A percentile compares a stretch with the other conserved stretches of the same genome.
Conservation (phyloP, 2,797 vertebrate genomes). For the Sebastolobus altivelis region DNA sequence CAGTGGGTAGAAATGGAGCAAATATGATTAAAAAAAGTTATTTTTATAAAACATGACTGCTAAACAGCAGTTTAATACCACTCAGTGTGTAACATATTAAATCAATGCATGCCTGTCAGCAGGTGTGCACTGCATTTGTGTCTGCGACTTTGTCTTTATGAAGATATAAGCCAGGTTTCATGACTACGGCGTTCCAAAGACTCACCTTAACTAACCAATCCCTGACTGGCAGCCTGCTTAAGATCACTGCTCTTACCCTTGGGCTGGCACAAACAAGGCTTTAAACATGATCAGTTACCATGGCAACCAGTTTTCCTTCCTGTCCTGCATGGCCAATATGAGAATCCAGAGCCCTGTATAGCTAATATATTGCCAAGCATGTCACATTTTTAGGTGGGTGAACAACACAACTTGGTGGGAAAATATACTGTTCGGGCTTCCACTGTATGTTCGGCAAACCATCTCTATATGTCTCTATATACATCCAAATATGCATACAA, state of each 20-base stretch:
- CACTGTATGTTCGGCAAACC: background rate
- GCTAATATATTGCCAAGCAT: background rate
- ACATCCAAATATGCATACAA: constrained; percentile 10
- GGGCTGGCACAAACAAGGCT: constrained; percentile 12
- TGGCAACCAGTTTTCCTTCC: constrained; percentile 29
- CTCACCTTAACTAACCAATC: constrained; percentile 27
- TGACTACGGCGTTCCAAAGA: background rate
- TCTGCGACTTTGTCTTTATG: background rate
- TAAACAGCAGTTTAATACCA: background rate
- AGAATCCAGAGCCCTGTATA: constrained; percentile 9
- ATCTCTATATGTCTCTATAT: background rate
- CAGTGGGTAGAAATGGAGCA: too few species aligned
- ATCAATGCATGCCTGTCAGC: background rate
- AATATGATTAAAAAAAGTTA: too few species aligned
- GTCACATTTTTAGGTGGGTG: background rate
- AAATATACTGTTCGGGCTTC: background rate
- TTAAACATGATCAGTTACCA: constrained; percentile 48
- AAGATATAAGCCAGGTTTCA: constrained; percentile 12
- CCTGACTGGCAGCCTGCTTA: constrained; percentile 13
- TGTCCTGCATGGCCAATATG: background rate
- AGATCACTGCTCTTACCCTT: constrained; percentile 18
- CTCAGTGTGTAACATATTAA: background rate
- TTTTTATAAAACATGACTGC: too few species aligned
- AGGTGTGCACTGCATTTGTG: background rate
- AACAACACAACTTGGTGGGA: constrained; percentile 3